phyloP scores from a whole-genome alignment of 2,888 invertebrate genomes.

The Coelogynopora nodosa region DNA sequence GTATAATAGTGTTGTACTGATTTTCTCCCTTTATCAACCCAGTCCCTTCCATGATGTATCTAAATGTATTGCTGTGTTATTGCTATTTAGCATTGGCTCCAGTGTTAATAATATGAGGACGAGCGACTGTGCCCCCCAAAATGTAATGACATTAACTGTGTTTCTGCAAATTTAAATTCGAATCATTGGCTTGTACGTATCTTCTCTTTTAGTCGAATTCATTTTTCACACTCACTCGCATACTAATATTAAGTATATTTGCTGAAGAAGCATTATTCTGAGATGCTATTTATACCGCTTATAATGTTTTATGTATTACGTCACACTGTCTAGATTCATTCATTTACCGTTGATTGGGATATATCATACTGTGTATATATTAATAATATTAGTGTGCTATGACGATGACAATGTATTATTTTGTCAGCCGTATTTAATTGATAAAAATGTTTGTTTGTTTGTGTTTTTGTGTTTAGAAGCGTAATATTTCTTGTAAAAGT shows the following conservation, averaged over 20 bases:
- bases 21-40: not conserved
- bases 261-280: not conserved
- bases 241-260: not conserved
- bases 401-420: too few species aligned
- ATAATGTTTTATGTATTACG: not conserved
- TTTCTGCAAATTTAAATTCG: not conserved
- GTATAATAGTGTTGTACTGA: not conserved
- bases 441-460: not conserved
- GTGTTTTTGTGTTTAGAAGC: not conserved
- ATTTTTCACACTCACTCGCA: not conserved
- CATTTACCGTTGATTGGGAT: not conserved
- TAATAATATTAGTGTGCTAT: not conserved
- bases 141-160: not conserved
- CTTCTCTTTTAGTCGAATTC: not conserved
- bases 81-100: not conserved
- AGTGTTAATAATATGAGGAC: not conserved
- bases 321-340: not conserved
- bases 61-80: not conserved
- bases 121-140: not conserved
- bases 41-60: not conserved
- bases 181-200: not conserved
- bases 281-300: not conserved
- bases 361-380: not conserved
- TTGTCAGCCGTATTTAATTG: not conserved
- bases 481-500: not conserved